Evolutionary conservation across 2,797 vertebrate genomes (phyloP), one percentile per base, ranked within the genome.

Genomic region (Pseudocheirus occidentalis): DNA sequence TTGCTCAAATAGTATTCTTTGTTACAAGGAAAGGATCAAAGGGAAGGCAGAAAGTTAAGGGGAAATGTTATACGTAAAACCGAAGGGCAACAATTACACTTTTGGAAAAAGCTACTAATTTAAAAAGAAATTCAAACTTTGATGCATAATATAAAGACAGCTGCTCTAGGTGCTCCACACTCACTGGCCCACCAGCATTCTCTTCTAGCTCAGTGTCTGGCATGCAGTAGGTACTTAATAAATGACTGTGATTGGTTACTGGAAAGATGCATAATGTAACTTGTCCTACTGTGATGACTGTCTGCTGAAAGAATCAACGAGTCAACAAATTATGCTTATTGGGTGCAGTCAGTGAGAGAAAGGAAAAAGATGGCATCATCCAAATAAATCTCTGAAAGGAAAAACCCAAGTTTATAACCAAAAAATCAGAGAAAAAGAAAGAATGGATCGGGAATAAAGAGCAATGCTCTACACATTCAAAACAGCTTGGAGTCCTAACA

Each of bases 291-390:
- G 96, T 94, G 73, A 96, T 96, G 91, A 66, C 28, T 95, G 94
- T 50, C 55, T 95, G 34, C 55, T 92, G 40, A 92, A 97, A 92
- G 96, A 96, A 97, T n/a, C 95, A 93, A 95, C 28, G 24, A 96
- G 94, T 96, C 87, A 92, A 90, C 95, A 93, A 92, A 90, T 50
- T 93, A 57, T 62, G 91, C 96, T 94, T 94, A 87, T 92, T 91
- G 91, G 50, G 55, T 57, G 95, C 46, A 73, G 29, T 93, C 92
- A 94, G 90, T 58, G 95, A 95, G 92, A 31, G 66, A 91, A 66
- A 31, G 16, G 12, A 58, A 92, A 89, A 40, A 27, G 54, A 93
- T 3, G 96, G 66, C 62, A 93, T 62, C 55, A 91, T 91, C 62
- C 92, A 53, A 29, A 92, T 40, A 55, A 92, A 73, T 95, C 89